Conservation (phyloP, 2,797 vertebrate species). For the Enteromius fasciolatus region DNA sequence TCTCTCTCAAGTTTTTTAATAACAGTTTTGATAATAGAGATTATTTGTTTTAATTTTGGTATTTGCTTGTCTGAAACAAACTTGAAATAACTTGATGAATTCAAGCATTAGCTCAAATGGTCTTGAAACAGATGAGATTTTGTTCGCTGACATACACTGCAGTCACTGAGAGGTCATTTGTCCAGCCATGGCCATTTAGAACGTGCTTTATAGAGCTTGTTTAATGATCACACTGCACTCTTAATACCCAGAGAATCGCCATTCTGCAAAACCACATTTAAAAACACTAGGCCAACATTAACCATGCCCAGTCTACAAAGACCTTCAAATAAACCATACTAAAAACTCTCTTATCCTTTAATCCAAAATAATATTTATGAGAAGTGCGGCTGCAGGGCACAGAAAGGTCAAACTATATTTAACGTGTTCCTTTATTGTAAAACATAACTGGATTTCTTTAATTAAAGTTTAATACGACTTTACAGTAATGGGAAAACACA, state of each 20-base stretch:
- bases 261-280: conserved; percentile 62
- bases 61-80: not conserved
- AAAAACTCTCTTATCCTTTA: conserved; percentile 76
- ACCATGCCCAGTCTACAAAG: conserved; percentile 74
- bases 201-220: conserved; percentile 43
- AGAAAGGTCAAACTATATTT: conserved; percentile 78
- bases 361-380: conserved; percentile 75
- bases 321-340: conserved; percentile 70
- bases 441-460: conserved; percentile 68
- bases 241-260: conserved; percentile 37
- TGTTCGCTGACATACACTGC: not conserved
- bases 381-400: conserved; percentile 72
- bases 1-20: not conserved
- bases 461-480: conserved; percentile 77
- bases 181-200: conserved; percentile 46
- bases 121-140: not conserved
- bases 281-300: conserved; percentile 72
- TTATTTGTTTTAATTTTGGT: not conserved
- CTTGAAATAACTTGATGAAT: not conserved
- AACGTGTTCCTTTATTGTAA: conserved; percentile 77
- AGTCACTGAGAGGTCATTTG: conserved; percentile 44
- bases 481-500: conserved; percentile 77
- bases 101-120: not conserved
- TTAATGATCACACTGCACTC: conserved; percentile 53
- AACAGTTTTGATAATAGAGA: not conserved